Evolutionary conservation across 1,140 invertebrate species (phyloP).

Genomic region (Cyclargus thomasi): DNA sequence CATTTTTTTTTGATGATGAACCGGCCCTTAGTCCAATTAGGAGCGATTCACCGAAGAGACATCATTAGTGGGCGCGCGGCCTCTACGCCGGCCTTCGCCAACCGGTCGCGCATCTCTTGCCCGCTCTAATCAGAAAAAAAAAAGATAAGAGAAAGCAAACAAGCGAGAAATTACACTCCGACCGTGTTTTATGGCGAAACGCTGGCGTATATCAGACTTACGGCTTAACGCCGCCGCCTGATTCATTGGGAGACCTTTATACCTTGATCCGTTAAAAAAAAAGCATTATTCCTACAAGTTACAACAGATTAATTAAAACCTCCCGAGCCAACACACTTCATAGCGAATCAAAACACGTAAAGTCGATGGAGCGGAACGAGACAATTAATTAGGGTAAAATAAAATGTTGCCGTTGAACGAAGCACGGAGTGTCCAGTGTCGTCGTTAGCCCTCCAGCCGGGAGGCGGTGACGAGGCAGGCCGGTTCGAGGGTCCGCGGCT

Average conservation of each 20-base stretch:
- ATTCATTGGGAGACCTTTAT: constrained; percentile 30
- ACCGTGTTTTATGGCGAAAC: constrained; percentile 55
- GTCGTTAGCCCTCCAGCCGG: constrained; percentile 20
- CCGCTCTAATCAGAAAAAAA: constrained; percentile 71
- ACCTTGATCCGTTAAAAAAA: neutral
- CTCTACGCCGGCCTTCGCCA: constrained; percentile 59
- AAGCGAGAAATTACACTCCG: constrained; percentile 54
- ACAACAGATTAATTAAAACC: neutral
- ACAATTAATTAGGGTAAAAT: neutral
- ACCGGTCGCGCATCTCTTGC: constrained; percentile 71
- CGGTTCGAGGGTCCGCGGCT: constrained; percentile 68
- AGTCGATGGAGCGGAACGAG: neutral
- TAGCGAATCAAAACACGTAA: neutral
- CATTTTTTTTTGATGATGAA: constrained; percentile 57
- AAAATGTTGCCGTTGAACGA: neutral
- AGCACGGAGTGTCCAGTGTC: neutral
- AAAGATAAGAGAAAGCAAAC: constrained; percentile 58
- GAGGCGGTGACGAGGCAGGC: constrained; percentile 52
- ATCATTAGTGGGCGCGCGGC: constrained; percentile 55
- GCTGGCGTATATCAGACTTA: constrained; percentile 31
- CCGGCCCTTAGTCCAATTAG: constrained; percentile 61
- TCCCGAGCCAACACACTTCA: neutral
- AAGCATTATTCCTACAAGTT: neutral
- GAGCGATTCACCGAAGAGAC: constrained; percentile 54
- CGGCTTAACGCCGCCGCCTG: constrained; percentile 46